Conservation (phyloP, 2,888 invertebrate genomes). For the Drosophila merina region DNA sequence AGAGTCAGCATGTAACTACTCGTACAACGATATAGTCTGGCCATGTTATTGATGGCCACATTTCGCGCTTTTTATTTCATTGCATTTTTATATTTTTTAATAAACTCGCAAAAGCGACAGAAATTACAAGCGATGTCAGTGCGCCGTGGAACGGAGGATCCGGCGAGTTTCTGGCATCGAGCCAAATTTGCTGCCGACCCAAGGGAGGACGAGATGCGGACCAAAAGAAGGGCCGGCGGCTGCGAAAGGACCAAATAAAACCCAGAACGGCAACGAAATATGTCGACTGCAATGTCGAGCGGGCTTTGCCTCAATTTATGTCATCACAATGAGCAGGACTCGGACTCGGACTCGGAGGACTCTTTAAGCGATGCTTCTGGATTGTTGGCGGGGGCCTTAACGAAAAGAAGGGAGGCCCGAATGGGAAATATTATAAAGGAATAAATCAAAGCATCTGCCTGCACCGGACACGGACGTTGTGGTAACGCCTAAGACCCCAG, state of each 20-base stretch:
- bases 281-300: conserved; percentile 47
- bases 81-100: conserved; percentile 59
- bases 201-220: conserved; percentile 2
- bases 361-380: conserved; percentile 28
- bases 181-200: conserved; percentile 41
- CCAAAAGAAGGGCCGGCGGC: conserved; percentile 5
- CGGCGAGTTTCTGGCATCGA: conserved; percentile 39
- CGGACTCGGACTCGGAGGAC: conserved; percentile 10
- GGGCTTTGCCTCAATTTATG: conserved; percentile 49
- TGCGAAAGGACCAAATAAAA: conserved; percentile 24
- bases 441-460: conserved; percentile 58
- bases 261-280: conserved; percentile 35
- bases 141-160: background rate
- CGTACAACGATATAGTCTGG: conserved; percentile 23
- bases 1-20: conserved; percentile 4
- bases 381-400: conserved; percentile 18
- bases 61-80: conserved; percentile 46
- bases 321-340: conserved; percentile 29
- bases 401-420: background rate
- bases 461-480: conserved; percentile 30
- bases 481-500: conserved; percentile 35
- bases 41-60: conserved; percentile 41
- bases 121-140: conserved; percentile 43
- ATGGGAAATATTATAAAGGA: conserved; percentile 45
- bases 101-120: conserved; percentile 56